Evolutionary conservation across 64 coral and sea anemone genomes (phyloP).

Genomic region (Porites lutea): DNA sequence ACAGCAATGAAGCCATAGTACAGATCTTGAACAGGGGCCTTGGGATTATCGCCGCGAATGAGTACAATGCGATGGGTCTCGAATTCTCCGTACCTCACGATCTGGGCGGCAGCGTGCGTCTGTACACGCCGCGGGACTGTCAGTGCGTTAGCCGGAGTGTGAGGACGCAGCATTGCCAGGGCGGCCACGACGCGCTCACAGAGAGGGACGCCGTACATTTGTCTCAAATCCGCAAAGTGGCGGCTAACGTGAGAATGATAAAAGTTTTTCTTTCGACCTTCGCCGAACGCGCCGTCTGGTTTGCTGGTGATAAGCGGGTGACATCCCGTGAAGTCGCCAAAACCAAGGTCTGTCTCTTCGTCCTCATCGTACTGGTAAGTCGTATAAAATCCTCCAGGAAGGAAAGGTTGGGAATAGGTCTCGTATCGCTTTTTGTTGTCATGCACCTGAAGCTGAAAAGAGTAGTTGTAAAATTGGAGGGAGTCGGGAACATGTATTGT

Average conservation of each 20-base stretch:
- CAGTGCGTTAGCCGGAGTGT: neutral
- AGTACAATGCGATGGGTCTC: neutral
- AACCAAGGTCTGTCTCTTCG: neutral
- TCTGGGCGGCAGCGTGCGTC: neutral
- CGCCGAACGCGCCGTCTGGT: neutral
- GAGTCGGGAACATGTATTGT: neutral
- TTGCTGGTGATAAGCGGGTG: neutral
- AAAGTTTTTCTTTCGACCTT: neutral
- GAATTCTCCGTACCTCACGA: neutral
- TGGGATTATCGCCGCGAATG: neutral
- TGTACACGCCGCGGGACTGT: neutral
- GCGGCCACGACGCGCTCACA: neutral
- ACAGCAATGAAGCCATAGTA: neutral
- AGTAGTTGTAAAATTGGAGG: neutral
- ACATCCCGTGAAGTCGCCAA: neutral
- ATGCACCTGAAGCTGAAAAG: neutral
- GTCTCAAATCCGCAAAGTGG: neutral
- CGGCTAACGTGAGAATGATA: constrained; percentile 12
- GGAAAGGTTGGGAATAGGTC: neutral
- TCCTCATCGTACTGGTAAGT: neutral
- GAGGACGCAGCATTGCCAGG: neutral
- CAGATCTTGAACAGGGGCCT: neutral
- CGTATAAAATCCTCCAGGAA: neutral
- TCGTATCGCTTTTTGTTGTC: neutral
- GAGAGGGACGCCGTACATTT: neutral